Base-by-base conservation (phyloP, 2,888 invertebrate genomes). In the Mesorhabditis spiculigera region DNA sequence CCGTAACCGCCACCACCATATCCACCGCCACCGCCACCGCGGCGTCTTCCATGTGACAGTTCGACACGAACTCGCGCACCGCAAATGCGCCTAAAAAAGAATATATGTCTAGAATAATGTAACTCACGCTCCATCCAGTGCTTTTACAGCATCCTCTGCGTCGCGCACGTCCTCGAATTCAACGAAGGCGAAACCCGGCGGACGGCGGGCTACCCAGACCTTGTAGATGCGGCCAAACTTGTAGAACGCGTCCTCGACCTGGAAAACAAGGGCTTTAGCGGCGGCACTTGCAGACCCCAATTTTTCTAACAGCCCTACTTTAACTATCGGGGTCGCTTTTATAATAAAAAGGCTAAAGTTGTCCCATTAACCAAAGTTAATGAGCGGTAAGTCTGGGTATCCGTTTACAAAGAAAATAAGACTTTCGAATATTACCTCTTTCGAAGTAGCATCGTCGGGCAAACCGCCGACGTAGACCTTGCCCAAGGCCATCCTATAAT, bases 191-290 rank as follows among this genome's bases (percentile, higher is more conserved):
- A 87, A 87, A 0, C 88, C 94, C 4, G 94, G 93, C 61, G 94
- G 94, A 86, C 94, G 93, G 83, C 94, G 89, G 0, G 94, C 94
- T 68, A 94, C 93, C 94, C 94, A 94, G 66, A 94, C 93, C 87
- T 93, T 94, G 81, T 92, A 90, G 75, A 94, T 89, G 62, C 92
- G 92, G 5, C 94, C 94, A 87, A 93, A 94, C 87, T 93, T 92
- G 70, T 91, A 90, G 87, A 94, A 94, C 10, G 92, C 90, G 83
- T 91, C 92, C 87, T 94, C 94, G 70, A 87, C 93, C 72, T 76
- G 66, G 62, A 74, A 71, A 43, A n/a, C 50, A n/a, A 45, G 42
- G 16, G 42, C 16, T 65, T 8, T 28, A 41, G 43, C 8, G 5
- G 8, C 28, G 28, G 28, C 28, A 28, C 28, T 28, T 28, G 28